Evolutionary conservation across 2,888 invertebrate species (phyloP).

Genomic region (Steinernema carpocapsae): DNA sequence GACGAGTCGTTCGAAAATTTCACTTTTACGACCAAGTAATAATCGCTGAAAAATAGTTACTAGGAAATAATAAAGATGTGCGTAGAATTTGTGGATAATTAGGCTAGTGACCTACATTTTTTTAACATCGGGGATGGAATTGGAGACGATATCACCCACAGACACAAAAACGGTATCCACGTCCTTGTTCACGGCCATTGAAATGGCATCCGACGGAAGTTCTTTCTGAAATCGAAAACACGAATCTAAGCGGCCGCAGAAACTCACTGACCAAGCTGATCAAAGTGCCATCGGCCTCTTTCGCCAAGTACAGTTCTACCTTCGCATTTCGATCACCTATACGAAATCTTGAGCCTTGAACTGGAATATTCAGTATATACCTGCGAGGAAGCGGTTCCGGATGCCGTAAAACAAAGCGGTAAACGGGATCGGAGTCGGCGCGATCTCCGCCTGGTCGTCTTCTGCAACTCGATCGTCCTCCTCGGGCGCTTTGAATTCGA

Average conservation of each 20-base stretch:
- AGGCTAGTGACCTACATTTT: no score
- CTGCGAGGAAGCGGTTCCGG: constrained; percentile 16
- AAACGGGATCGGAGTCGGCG: background rate
- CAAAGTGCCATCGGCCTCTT: background rate
- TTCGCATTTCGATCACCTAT: constrained; percentile 6
- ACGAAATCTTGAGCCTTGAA: background rate
- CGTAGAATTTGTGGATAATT: no score
- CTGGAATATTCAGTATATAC: background rate
- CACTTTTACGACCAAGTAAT: constrained; percentile 14
- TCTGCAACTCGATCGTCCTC: background rate
- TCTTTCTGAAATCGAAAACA: constrained; percentile 7
- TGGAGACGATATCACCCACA: background rate
- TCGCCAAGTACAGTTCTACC: background rate
- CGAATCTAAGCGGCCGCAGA: background rate
- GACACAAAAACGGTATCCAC: background rate
- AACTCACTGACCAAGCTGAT: background rate
- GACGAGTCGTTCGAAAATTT: background rate
- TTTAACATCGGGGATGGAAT: background rate
- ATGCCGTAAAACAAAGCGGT: constrained; percentile 12
- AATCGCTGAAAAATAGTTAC: background rate
- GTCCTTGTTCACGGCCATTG: constrained; percentile 29
- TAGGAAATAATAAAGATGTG: background rate
- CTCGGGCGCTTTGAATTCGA: background rate
- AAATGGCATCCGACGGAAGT: background rate
- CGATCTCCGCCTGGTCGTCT: background rate